These are phyloP conservation scores for Diadegma fenestrale DNA, from an alignment of 2,888 invertebrate genomes.

Conservation along the genomic window DNA sequence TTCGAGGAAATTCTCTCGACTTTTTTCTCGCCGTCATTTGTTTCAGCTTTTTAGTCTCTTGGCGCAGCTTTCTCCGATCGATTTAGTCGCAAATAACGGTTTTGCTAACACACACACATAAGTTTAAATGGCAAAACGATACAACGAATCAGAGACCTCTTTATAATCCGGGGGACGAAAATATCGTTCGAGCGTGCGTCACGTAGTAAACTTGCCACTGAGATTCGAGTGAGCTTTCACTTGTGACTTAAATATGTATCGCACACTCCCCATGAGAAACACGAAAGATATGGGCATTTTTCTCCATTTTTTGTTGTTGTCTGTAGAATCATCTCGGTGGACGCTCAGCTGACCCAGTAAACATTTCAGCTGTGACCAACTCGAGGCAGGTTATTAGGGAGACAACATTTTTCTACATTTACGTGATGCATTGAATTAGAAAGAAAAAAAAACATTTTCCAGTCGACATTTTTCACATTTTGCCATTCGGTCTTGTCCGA, in stretches of 20 bases:
- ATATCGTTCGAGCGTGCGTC: conserved; percentile 52
- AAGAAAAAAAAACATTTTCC: not conserved
- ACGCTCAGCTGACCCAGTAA: conserved; percentile 81
- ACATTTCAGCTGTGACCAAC: conserved; percentile 79
- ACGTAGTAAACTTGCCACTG: conserved; percentile 41
- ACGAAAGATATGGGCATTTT: conserved; percentile 41
- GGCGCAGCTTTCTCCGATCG: conserved; percentile 36
- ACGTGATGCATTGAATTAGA: not conserved
- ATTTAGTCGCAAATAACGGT: conserved; percentile 39
- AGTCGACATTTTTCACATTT: not conserved
- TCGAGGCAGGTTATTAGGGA: conserved; percentile 60
- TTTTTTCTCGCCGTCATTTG: conserved; percentile 14
- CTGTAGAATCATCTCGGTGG: conserved; percentile 41
- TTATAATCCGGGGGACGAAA: conserved; percentile 32
- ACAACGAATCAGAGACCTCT: conserved; percentile 12
- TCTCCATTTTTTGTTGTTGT: not conserved
- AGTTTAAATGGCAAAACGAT: conserved; percentile 31
- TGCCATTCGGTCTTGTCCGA: not conserved
- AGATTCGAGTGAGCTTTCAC: conserved; percentile 69
- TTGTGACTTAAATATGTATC: conserved; percentile 65
- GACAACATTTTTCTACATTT: conserved; percentile 22
- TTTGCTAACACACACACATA: conserved; percentile 13
- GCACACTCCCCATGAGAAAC: conserved; percentile 22
- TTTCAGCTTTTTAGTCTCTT: conserved; percentile 8
- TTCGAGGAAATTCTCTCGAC: not conserved